Base-by-base conservation (phyloP, 2,888 invertebrate genomes). In the Malthinus flaveolus region DNA sequence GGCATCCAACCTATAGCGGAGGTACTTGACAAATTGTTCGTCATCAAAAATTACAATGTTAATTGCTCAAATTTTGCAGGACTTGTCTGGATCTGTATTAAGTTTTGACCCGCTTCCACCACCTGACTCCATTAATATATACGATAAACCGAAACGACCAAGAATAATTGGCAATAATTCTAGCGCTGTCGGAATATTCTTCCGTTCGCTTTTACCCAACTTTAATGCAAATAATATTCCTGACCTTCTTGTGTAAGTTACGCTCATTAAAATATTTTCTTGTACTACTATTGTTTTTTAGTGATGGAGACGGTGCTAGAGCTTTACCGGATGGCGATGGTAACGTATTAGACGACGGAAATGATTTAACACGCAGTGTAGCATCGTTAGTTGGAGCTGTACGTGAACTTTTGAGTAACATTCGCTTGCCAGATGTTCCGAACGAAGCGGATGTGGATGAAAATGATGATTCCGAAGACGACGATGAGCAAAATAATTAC, bases 31-130 rank as follows among this genome's bases (percentile, higher is more conserved):
- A 7, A 33, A 32, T 15, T 32, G 15, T 45, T 45, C 31, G 9
- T 10, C n/a, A n/a, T 32, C n/a, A 45, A 46, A 32, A 39, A 23
- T 23, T 12, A 1, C 4, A 15, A 3, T 52, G 8, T 32, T 35
- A 23, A 39, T 35, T 44, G 33, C 49, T 6, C 9, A 5, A 47
- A n/a, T 35, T 47, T 49, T 60, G 50, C 47, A 79, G 79, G 77
- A 78, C 50, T 67, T 70, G 37, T 80, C 80, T 60, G 82, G 82
- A 10, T 81, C 85, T n/a, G 83, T 91, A 49, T 80, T 91, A 71
- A 87, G 87, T 61, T 88, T 89, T 71, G 92, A 93, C 78, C 92
- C 92, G 4, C 78, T 92, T 59, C 93, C 93, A 10, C 93, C 93
- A 1, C 68, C 80, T 36, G 89, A 93, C 77, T 85, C 89, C 0